Percentiles rank a stretch among this genome's conserved stretches.
Evolutionary conservation across 1,140 invertebrate genomes (phyloP).

Genomic region (Pteromalus puparum): DNA sequence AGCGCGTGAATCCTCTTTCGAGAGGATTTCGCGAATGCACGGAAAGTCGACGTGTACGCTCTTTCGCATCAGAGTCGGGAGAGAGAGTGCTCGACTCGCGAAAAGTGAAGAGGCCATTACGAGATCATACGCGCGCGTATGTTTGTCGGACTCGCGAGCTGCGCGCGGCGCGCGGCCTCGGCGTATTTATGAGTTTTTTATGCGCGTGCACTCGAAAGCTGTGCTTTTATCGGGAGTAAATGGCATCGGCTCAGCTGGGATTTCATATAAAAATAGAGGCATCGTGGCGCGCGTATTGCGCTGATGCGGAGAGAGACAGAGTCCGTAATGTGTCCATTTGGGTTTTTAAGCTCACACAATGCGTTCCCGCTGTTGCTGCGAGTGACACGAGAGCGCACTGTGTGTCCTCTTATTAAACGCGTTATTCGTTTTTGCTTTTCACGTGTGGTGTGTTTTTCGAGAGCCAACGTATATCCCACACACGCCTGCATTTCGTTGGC

Average conservation of each 20-base stretch:
- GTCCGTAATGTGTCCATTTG: conserved; percentile 21
- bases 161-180: too few species aligned
- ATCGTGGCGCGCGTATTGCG: background rate
- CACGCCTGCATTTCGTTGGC: too few species aligned
- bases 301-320: background rate
- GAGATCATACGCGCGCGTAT: conserved; percentile 22
- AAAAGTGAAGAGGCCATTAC: conserved; percentile 50
- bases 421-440: background rate
- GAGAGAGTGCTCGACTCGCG: conserved; percentile 24
- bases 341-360: background rate
- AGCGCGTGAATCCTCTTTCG: conserved; percentile 36
- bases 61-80: background rate
- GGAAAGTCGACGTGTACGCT: background rate
- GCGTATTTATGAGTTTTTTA: conserved; percentile 45
- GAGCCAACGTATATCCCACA: background rate
- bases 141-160: conserved; percentile 15
- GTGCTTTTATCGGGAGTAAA: conserved; percentile 47
- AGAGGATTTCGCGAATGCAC: conserved; percentile 31
- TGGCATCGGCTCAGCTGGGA: conserved; percentile 29
- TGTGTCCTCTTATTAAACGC: background rate
- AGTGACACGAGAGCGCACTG: background rate
- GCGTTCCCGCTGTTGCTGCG: background rate
- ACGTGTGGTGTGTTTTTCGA: background rate
- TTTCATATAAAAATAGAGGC: conserved; percentile 27
- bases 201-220: conserved; percentile 3